Evolutionary conservation across 2,113 vertebrate genomes (phyloP).

Genomic region (Syngnathus typhle): DNA sequence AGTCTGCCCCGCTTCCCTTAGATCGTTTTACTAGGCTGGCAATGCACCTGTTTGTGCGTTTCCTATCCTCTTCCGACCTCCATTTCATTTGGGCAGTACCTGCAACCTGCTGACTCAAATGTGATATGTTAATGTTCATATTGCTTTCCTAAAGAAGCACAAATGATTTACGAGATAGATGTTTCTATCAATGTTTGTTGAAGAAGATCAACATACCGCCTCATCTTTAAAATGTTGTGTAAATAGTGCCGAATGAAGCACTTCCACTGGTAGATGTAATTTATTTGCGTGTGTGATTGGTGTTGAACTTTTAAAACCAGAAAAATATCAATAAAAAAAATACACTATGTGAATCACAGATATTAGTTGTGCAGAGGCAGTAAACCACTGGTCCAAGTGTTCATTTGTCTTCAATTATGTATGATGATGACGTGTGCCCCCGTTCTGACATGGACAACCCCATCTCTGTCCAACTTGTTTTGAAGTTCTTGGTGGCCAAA

Average conservation of each 20-base stretch:
- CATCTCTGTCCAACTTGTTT: conserved; percentile 40
- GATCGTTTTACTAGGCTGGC: neutral
- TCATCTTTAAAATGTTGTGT: neutral
- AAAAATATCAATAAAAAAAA: neutral
- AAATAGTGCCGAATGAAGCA: neutral
- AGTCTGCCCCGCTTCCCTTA: too few species aligned
- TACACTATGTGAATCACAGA: neutral
- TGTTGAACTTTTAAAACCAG: neutral
- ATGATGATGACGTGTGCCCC: neutral
- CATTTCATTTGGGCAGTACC: neutral
- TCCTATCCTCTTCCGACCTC: neutral
- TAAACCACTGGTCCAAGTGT: neutral
- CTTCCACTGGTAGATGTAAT: neutral
- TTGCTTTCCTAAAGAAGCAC: neutral
- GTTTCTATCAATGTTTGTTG: neutral
- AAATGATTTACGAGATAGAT: neutral
- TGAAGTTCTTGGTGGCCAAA: conserved; percentile 47
- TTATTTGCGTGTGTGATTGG: neutral
- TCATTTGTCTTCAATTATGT: neutral
- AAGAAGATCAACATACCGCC: neutral
- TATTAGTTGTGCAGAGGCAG: neutral
- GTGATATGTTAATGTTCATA: neutral
- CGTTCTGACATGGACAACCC: conserved; percentile 15
- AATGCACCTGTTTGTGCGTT: neutral
- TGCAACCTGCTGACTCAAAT: neutral